Conservation (phyloP, 2,888 invertebrate species). For the Calliphora vomitoria region DNA sequence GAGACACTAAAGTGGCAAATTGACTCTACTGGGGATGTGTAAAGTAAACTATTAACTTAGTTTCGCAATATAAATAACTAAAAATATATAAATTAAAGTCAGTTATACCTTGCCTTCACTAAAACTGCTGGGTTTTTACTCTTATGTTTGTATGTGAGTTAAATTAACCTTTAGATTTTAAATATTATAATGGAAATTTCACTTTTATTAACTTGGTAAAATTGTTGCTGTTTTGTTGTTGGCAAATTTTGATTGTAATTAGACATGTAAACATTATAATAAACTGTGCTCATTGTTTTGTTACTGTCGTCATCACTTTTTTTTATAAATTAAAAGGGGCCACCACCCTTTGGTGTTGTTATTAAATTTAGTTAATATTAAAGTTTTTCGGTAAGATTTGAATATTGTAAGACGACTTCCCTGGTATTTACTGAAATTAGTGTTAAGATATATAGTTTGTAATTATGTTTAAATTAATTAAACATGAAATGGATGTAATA, state of each 20-base stretch:
- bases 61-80: too few species aligned
- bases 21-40: too few species aligned
- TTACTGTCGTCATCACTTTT: background rate
- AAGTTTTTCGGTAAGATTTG: background rate
- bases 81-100: too few species aligned
- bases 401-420: background rate
- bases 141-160: too few species aligned
- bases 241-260: constrained; percentile 46
- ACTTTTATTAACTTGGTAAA: constrained; percentile 65
- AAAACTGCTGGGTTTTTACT: background rate
- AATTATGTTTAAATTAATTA: background rate
- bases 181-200: constrained; percentile 61
- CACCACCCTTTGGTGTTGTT: constrained; percentile 37
- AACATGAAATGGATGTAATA: too few species aligned
- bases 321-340: background rate
- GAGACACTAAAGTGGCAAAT: too few species aligned
- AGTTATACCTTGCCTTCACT: too few species aligned
- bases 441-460: background rate
- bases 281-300: constrained; percentile 6
- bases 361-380: background rate
- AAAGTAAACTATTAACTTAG: too few species aligned
- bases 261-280: constrained; percentile 48
- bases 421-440: too few species aligned
- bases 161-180: constrained; percentile 42
- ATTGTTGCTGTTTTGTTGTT: constrained; percentile 9